Percentiles rank a stretch among this genome's conserved stretches.
Conservation (phyloP, 2,797 vertebrate species). For the Scomberomorus guttatus region DNA sequence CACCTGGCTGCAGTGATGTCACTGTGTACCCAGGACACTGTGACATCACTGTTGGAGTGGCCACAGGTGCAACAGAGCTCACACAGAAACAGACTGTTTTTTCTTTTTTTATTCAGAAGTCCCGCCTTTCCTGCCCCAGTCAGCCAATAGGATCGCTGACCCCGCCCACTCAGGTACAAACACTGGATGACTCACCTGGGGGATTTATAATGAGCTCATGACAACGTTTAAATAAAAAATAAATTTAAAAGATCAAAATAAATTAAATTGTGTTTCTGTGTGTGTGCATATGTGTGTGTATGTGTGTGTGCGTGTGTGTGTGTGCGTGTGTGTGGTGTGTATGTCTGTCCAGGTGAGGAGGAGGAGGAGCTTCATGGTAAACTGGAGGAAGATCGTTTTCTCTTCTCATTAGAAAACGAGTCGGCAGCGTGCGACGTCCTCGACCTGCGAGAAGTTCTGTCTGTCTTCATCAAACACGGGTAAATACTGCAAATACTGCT, state of each 20-base stretch:
- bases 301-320: no score
- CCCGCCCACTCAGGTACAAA: constrained; percentile 59
- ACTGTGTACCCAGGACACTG: background rate
- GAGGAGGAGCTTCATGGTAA: constrained; percentile 88
- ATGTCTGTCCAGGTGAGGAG: constrained; percentile 52
- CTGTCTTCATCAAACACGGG: constrained; percentile 75
- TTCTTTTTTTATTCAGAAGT: constrained; percentile 62
- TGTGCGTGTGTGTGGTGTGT: background rate
- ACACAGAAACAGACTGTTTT: background rate
- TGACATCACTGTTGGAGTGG: background rate
- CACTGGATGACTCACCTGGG: background rate
- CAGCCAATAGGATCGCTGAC: constrained; percentile 30
- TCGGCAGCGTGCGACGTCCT: constrained; percentile 85
- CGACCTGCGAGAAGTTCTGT: constrained; percentile 83
- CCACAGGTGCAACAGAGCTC: no score
- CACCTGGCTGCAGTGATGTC: no score
- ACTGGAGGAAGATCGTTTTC: constrained; percentile 86
- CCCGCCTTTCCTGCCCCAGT: constrained; percentile 57
- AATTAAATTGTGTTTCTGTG: background rate
- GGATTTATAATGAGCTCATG: background rate
- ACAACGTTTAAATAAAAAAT: background rate
- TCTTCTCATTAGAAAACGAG: constrained; percentile 85
- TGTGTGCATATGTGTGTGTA: no score
- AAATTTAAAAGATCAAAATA: no score
- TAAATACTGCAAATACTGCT: constrained; percentile 30